Percentiles rank a stretch among this genome's conserved stretches.
Conservation (phyloP, 2,113 vertebrate genomes). For the Chloroceryle aenea region DNA sequence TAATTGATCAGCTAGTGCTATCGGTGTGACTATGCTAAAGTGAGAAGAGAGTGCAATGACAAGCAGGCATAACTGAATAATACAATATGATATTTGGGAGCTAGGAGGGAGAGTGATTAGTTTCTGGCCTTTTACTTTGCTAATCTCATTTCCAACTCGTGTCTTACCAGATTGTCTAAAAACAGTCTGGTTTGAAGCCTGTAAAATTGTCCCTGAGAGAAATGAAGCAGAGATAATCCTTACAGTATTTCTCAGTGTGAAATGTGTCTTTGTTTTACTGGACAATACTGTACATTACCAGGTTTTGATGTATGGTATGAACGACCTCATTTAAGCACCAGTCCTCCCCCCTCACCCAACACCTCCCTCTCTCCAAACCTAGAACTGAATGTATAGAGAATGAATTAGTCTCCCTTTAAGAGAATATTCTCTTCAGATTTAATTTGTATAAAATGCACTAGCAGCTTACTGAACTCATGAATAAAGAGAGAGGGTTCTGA, state of each 20-base stretch:
- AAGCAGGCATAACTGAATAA: constrained; percentile 79
- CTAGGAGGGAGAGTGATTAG: constrained; percentile 71
- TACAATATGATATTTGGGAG: constrained; percentile 77
- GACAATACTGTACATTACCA: constrained; percentile 53
- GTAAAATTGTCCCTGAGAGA: constrained; percentile 62
- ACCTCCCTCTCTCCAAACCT: background rate
- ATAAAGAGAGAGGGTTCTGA: constrained; percentile 56
- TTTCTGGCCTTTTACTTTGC: constrained; percentile 73
- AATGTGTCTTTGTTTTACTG: constrained; percentile 71
- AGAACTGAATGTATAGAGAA: constrained; percentile 22
- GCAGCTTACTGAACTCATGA: constrained; percentile 69
- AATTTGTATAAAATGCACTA: constrained; percentile 65
- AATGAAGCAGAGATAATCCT: constrained; percentile 64
- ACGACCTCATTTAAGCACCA: background rate
- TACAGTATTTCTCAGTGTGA: constrained; percentile 65
- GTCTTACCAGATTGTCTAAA: constrained; percentile 66
- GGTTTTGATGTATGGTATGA: constrained; percentile 55
- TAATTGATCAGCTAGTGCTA: constrained; percentile 85
- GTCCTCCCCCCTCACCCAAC: background rate
- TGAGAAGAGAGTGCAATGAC: constrained; percentile 79
- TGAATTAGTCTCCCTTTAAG: constrained; percentile 60
- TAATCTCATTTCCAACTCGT: constrained; percentile 71
- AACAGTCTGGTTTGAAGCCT: constrained; percentile 62
- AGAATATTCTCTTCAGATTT: constrained; percentile 67
- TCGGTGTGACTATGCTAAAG: constrained; percentile 76